Evolutionary conservation across 2,888 invertebrate genomes (phyloP), one percentile per base, ranked within the genome.

Genomic region (Pecten maximus): DNA sequence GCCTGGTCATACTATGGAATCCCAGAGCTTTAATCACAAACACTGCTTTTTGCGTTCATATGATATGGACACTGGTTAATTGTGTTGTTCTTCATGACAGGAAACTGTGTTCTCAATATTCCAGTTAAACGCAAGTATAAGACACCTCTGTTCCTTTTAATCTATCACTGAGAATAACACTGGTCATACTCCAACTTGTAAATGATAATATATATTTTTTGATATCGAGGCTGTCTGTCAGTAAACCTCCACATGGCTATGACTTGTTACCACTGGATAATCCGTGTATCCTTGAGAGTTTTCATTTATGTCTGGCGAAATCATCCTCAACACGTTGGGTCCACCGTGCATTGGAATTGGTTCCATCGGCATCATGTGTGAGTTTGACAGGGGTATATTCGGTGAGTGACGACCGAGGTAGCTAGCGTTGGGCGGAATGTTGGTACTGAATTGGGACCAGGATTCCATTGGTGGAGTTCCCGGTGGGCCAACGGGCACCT

Each of bases 231-330:
- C 28, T 74, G 74, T 60, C 60, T 88, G 74, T 94, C 91, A 96
- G 91, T 96, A 96, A 40, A 96, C 96, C 91, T 96, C 96, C 89
- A 96, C 96, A 92, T 96, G 96, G 88, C 94, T 95, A 54, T 95
- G 95, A 89, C 94, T 95, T 88, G 95, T 94, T 87, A 94, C 93
- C 87, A 94, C 94, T 39, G 95, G 94, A 90, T 95, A 96, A 89
- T 96, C 96, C 88, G 94, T 93, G 93, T 94, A 96, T 44, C 94
- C 94, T 90, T 94, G 93, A 40, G 93, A 92, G 91, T 93, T 94
- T 87, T 95, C 96, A 89, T 93, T 94, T 87, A 95, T 92, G 60
- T 95, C 95, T 89, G 94, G 92, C 40, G 94, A 94, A 92, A 95
- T 92, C 94, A 95, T 94, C 44, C 95, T 92, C 39, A 94, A 93